Conservation (phyloP, 1,140 invertebrate genomes). For the Coenobita brevimanus region DNA sequence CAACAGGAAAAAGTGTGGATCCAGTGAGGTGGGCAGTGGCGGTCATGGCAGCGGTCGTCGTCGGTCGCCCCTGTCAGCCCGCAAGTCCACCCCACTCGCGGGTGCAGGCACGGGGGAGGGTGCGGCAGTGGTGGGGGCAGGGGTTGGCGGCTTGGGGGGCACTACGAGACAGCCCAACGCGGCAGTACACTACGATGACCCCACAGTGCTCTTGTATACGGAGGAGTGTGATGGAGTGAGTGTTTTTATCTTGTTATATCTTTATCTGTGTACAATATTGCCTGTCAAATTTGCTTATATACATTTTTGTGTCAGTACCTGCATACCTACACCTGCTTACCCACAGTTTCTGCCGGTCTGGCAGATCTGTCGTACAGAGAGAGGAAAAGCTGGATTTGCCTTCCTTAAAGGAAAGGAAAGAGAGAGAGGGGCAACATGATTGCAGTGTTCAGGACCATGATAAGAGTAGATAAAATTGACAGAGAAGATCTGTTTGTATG, state of each 20-base stretch:
- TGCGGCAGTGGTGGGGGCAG: background rate
- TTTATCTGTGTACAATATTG: too few species aligned
- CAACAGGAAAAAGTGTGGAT: conserved; percentile 44
- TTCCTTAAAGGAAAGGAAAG: too few species aligned
- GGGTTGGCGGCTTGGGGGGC: background rate
- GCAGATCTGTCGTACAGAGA: too few species aligned
- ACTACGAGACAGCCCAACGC: conserved; percentile 6
- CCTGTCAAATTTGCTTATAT: too few species aligned
- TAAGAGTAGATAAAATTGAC: too few species aligned
- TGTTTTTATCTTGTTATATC: background rate
- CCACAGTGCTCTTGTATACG: conserved; percentile 23
- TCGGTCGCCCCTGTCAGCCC: conserved; percentile 40
- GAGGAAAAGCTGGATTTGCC: too few species aligned
- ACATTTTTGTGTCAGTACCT: too few species aligned
- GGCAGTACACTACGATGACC: conserved; percentile 18
- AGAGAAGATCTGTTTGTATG: too few species aligned
- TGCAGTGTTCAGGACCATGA: too few species aligned
- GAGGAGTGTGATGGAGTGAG: conserved; percentile 51
- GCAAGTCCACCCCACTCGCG: conserved; percentile 39
- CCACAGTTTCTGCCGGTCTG: too few species aligned
- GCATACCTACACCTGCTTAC: too few species aligned
- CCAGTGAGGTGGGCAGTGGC: conserved; percentile 33
- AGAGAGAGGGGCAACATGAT: too few species aligned
- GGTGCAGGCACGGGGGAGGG: background rate
- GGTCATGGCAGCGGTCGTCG: conserved; percentile 31